phyloP scores from a whole-genome alignment of 1,140 invertebrate genomes.

The Lordiphosa clarofinis region DNA sequence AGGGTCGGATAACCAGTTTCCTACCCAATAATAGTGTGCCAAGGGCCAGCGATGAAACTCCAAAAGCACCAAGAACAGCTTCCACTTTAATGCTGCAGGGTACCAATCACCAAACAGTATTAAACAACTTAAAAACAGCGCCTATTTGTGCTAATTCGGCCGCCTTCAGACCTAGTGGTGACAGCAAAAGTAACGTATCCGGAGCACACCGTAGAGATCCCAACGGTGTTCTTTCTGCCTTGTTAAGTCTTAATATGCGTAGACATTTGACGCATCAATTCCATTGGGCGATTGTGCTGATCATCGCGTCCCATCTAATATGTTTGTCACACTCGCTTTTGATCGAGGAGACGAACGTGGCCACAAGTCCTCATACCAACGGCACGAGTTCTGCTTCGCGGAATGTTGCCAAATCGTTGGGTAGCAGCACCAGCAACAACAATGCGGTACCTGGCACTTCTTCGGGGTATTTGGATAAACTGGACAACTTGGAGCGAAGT shows the following conservation, averaged over 20 bases:
- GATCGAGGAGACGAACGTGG: slow-evolving; percentile 30
- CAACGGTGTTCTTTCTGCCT: slow-evolving; percentile 1
- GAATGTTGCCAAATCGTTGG: slow-evolving; percentile 13
- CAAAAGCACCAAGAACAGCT: not conserved
- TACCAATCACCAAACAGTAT: slow-evolving; percentile 20
- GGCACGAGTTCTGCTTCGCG: slow-evolving; percentile 22
- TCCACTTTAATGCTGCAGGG: slow-evolving; percentile 1
- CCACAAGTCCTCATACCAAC: slow-evolving; percentile 5
- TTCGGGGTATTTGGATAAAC: slow-evolving; percentile 62
- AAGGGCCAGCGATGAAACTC: slow-evolving; percentile 1
- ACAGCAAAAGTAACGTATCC: slow-evolving; percentile 3
- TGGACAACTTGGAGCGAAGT: slow-evolving; percentile 82
- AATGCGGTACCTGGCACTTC: slow-evolving; percentile 28
- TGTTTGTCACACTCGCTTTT: slow-evolving; percentile 34
- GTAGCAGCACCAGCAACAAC: slow-evolving; percentile 8
- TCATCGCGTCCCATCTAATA: slow-evolving; percentile 36
- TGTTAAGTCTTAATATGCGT: slow-evolving; percentile 19
- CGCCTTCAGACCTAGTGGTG: not conserved
- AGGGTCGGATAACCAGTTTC: no score
- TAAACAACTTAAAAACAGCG: slow-evolving; percentile 3
- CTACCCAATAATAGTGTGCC: not conserved
- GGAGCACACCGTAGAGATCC: not conserved
- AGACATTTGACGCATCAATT: slow-evolving; percentile 3
- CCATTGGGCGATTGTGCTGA: slow-evolving; percentile 23
- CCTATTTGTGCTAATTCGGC: not conserved